Evolutionary conservation across 2,113 vertebrate species (phyloP).

Genomic region (Trachemys scripta): DNA sequence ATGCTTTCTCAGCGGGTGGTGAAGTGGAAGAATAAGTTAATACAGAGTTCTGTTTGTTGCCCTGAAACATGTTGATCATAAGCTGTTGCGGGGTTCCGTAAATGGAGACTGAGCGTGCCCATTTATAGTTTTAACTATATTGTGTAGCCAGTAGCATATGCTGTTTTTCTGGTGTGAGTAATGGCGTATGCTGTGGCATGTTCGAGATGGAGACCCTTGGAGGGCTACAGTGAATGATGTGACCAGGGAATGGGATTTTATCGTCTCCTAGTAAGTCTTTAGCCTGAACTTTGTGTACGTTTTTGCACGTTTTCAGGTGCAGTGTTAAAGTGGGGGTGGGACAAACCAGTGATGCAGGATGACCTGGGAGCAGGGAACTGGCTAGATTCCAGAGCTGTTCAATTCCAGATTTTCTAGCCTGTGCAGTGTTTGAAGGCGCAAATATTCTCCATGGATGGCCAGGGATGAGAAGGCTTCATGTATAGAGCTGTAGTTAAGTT

Average conservation of each 20-base stretch:
- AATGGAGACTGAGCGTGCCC: too few species aligned
- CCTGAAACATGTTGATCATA: background rate
- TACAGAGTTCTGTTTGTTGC: background rate
- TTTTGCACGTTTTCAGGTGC: background rate
- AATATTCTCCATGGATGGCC: background rate
- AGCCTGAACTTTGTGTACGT: background rate
- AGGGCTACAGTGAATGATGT: background rate
- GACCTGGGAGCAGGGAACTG: background rate
- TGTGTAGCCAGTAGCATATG: background rate
- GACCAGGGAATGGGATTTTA: background rate
- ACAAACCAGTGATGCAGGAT: background rate
- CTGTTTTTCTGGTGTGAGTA: background rate
- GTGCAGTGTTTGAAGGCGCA: background rate
- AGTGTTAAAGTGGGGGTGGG: background rate
- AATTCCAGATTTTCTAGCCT: background rate
- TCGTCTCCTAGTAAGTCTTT: background rate
- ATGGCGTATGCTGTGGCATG: background rate
- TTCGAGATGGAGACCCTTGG: background rate
- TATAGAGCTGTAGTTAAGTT: background rate
- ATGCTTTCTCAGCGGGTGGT: background rate
- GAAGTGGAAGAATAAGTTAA: background rate
- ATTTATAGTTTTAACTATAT: background rate
- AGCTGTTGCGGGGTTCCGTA: background rate
- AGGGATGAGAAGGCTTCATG: fast-evolving
- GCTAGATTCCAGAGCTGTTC: background rate